A percentile compares a stretch with the other conserved stretches of the same genome.
phyloP scores from a whole-genome alignment of 2,888 invertebrate species.

The Trissolcus japonicus region DNA sequence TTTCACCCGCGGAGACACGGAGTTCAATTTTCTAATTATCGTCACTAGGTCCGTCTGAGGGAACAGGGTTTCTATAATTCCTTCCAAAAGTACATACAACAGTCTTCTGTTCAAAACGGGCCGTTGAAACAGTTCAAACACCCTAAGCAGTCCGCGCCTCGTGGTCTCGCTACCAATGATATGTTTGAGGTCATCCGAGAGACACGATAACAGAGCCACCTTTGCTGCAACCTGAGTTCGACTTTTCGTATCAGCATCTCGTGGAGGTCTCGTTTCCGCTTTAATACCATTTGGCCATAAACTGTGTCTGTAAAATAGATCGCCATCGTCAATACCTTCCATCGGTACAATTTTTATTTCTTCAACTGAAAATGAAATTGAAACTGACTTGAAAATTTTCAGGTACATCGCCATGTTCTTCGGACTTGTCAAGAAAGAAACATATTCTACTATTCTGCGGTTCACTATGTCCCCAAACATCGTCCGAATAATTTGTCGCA shows the following conservation, averaged over 20 bases:
- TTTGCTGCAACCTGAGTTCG: constrained; percentile 91
- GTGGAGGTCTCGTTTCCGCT: constrained; percentile 77
- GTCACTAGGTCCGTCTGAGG: constrained; percentile 86
- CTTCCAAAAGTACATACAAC: constrained; percentile 89
- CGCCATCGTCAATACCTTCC: too few relatives aligned
- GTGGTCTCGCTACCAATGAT: constrained; percentile 94
- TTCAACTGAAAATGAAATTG: not conserved
- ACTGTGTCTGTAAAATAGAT: constrained; percentile 76
- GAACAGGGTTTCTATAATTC: constrained; percentile 86
- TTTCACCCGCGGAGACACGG: constrained; percentile 78
- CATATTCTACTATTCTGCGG: constrained; percentile 91
- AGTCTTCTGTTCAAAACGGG: constrained; percentile 90
- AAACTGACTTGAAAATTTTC: constrained; percentile 86
- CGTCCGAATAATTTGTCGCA: constrained; percentile 86
- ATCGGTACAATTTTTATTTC: not conserved
- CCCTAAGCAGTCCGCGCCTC: constrained; percentile 86
- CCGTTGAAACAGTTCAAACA: constrained; percentile 93
- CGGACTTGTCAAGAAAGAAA: constrained; percentile 90
- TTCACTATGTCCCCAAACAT: constrained; percentile 91
- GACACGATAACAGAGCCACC: constrained; percentile 87
- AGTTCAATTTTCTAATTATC: constrained; percentile 85
- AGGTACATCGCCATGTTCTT: constrained; percentile 92
- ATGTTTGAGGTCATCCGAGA: constrained; percentile 93
- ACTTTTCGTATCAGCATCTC: constrained; percentile 81
- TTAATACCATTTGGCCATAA: constrained; percentile 81